Conservation (phyloP, 2,113 vertebrate species). For the Grus americana region DNA sequence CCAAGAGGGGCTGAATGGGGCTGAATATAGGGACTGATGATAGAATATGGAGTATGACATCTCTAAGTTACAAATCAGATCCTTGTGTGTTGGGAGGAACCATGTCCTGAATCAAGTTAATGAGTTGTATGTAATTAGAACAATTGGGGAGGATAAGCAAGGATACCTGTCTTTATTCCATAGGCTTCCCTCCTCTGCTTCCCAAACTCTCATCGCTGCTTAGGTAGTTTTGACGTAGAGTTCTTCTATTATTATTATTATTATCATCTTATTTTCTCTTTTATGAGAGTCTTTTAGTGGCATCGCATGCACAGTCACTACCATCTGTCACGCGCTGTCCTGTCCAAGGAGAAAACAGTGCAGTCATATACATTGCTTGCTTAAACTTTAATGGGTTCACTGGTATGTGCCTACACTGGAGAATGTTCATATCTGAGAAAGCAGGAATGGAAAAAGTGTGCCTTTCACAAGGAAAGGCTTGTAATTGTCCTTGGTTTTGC, state of each 20-base stretch:
- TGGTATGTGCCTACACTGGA: background rate
- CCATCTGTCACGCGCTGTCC: background rate
- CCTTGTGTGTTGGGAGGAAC: background rate
- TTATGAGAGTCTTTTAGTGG: background rate
- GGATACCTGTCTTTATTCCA: background rate
- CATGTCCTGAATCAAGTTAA: background rate
- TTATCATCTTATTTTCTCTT: background rate
- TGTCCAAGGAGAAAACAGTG: background rate
- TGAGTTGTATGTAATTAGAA: background rate
- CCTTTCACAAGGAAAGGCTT: background rate
- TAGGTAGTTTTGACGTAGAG: background rate
- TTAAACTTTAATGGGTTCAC: background rate
- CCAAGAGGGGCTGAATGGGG: background rate
- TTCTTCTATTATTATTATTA: background rate
- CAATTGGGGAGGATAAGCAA: background rate
- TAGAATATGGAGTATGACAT: background rate
- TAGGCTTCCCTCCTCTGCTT: background rate
- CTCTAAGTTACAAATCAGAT: background rate
- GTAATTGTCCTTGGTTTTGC: background rate
- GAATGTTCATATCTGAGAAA: background rate
- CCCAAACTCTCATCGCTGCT: background rate
- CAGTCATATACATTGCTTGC: background rate
- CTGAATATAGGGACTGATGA: background rate
- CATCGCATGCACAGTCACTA: background rate
- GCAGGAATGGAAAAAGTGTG: background rate